These are phyloP conservation scores for Bradypus variegatus DNA, from an alignment of 2,797 vertebrate genomes.

Conservation along the genomic window DNA sequence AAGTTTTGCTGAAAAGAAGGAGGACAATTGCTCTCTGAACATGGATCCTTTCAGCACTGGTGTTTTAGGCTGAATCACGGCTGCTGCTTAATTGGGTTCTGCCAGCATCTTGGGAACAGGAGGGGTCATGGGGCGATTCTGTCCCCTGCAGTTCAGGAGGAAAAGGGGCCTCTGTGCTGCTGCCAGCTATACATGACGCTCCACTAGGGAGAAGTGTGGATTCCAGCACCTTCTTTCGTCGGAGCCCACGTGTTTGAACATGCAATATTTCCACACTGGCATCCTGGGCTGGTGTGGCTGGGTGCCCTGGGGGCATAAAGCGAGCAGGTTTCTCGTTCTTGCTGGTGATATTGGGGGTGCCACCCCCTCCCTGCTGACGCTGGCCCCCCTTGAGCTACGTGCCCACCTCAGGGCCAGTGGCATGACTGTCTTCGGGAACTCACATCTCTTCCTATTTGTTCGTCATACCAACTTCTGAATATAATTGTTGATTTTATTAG, in stretches of 20 bases:
- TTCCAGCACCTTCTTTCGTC: rapidly evolving
- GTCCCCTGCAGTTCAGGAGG: background rate
- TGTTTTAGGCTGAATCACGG: too few species aligned
- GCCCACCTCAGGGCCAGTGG: rapidly evolving
- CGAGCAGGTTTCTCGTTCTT: background rate
- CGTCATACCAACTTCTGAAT: rapidly evolving
- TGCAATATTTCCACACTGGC: rapidly evolving
- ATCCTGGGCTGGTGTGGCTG: background rate
- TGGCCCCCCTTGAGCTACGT: too few species aligned
- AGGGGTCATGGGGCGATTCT: rapidly evolving
- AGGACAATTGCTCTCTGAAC: rapidly evolving
- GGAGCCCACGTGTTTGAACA: background rate
- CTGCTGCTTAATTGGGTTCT: too few species aligned
- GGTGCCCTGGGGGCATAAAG: rapidly evolving
- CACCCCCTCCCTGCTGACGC: rapidly evolving
- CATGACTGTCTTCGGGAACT: rapidly evolving
- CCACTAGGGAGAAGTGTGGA: background rate
- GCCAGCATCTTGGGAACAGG: rapidly evolving
- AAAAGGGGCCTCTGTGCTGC: background rate
- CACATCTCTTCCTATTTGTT: background rate
- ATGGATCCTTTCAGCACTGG: background rate
- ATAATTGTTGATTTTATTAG: background rate
- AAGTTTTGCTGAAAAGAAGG: background rate
- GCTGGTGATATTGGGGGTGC: too few species aligned
- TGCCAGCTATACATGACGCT: background rate